Evolutionary conservation across 2,113 vertebrate genomes (phyloP).

Genomic region (Anguilla japonica): DNA sequence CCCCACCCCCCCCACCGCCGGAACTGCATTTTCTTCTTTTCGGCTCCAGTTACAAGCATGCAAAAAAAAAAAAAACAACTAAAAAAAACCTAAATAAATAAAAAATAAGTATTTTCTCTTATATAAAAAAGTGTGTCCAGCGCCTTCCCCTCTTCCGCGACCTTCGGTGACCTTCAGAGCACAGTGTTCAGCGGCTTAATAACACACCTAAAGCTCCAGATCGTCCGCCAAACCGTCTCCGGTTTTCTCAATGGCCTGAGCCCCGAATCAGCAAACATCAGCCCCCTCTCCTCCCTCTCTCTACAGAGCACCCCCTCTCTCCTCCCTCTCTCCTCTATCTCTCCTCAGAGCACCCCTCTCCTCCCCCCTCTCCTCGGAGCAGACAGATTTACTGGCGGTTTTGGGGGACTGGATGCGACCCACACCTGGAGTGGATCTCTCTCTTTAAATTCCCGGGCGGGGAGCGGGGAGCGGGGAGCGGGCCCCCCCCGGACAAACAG

Average conservation of each 20-base stretch:
- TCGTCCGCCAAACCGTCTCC: neutral
- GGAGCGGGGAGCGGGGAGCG: neutral
- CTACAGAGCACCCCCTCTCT: no score
- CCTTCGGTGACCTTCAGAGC: neutral
- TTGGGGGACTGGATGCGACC: conserved; percentile 23
- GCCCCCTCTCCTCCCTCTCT: neutral
- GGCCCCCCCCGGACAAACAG: conserved; percentile 6
- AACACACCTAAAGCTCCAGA: conserved; percentile 17
- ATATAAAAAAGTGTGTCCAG: neutral
- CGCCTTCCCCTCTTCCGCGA: neutral
- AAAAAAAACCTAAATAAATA: no score
- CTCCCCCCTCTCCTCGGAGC: conserved; percentile 14
- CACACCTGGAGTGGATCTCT: conserved; percentile 31
- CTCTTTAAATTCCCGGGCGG: conserved; percentile 17
- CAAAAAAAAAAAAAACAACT: neutral
- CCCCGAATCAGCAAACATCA: conserved; percentile 4
- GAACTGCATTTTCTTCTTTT: neutral
- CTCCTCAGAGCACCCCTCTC: no score
- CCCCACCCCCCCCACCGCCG: no score
- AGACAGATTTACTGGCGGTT: conserved; percentile 21
- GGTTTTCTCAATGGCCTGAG: conserved; percentile 10
- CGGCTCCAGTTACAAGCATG: conserved; percentile 7
- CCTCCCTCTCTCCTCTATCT: neutral
- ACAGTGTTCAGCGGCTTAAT: neutral
- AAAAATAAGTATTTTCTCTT: neutral